Evolutionary conservation across 2,797 vertebrate genomes (phyloP).

Genomic region (Notamacropus eugenii): DNA sequence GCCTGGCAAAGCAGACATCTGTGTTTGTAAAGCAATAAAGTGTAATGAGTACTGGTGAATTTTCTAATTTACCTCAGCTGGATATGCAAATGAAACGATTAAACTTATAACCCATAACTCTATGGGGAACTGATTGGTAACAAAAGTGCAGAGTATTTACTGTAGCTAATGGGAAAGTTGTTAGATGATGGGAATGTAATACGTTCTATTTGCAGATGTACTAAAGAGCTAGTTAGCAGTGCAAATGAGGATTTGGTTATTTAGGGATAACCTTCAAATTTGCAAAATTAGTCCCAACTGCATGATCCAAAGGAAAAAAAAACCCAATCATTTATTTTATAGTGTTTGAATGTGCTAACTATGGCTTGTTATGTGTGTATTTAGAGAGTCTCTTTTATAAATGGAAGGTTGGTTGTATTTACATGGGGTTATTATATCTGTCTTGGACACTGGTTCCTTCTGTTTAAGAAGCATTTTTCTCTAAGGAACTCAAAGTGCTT

Average conservation of each 20-base stretch:
- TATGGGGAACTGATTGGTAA: slow-evolving; percentile 71
- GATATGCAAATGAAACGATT: slow-evolving; percentile 79
- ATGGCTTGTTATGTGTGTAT: slow-evolving; percentile 63
- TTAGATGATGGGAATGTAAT: slow-evolving; percentile 57
- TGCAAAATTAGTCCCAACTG: slow-evolving; percentile 69
- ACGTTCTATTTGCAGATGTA: slow-evolving; percentile 62
- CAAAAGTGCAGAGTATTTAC: slow-evolving; percentile 66
- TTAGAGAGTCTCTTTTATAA: slow-evolving; percentile 64
- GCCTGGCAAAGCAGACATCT: slow-evolving; percentile 74
- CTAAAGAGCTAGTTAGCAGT: slow-evolving; percentile 68
- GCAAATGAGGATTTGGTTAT: slow-evolving; percentile 71
- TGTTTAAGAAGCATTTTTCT: slow-evolving; percentile 43
- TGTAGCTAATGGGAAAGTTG: slow-evolving; percentile 74
- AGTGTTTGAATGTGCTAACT: slow-evolving; percentile 61
- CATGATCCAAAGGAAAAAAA: slow-evolving; percentile 65
- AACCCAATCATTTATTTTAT: slow-evolving; percentile 69
- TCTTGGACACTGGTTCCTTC: not conserved
- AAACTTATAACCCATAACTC: slow-evolving; percentile 71
- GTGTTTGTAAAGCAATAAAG: slow-evolving; percentile 72
- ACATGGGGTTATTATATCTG: not conserved
- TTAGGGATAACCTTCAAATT: slow-evolving; percentile 73
- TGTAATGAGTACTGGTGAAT: slow-evolving; percentile 68
- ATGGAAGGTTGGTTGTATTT: slow-evolving; percentile 8
- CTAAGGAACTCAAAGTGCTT: slow-evolving; percentile 35
- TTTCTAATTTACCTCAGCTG: slow-evolving; percentile 78